Conservation (phyloP, 2,797 vertebrate genomes). For the Hemitrygon akajei region DNA sequence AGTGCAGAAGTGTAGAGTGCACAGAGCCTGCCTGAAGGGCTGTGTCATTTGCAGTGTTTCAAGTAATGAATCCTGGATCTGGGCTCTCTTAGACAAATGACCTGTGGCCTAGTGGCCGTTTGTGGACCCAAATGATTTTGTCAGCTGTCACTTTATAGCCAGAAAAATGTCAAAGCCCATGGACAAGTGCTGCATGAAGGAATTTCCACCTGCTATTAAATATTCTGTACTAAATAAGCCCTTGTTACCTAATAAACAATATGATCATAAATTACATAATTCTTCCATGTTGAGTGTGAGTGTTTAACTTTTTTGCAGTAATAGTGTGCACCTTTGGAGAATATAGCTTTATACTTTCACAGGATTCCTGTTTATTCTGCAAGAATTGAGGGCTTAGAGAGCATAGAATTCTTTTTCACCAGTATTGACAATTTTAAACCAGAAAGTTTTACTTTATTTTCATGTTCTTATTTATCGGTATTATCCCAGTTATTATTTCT, state of each 20-base stretch:
- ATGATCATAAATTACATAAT: slow-evolving; percentile 14
- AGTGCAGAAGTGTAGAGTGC: slow-evolving; percentile 30
- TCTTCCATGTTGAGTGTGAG: neutral
- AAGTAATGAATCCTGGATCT: slow-evolving; percentile 38
- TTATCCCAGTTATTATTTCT: neutral
- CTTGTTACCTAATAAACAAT: slow-evolving; percentile 25
- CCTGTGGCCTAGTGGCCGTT: slow-evolving; percentile 35
- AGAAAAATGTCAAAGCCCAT: slow-evolving; percentile 38
- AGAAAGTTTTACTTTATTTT: neutral
- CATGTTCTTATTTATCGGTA: neutral
- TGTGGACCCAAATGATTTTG: slow-evolving; percentile 37
- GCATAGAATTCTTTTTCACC: neutral
- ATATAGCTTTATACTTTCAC: neutral
- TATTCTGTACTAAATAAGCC: slow-evolving; percentile 29
- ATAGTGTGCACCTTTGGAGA: neutral
- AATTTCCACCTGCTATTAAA: slow-evolving; percentile 28
- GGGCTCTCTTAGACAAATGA: slow-evolving; percentile 38
- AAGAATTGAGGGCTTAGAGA: neutral
- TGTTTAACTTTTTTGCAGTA: neutral
- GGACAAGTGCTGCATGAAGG: slow-evolving; percentile 35
- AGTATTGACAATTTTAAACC: neutral
- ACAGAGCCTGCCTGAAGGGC: slow-evolving; percentile 33
- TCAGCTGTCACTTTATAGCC: slow-evolving; percentile 37
- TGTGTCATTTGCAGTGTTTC: slow-evolving; percentile 38
- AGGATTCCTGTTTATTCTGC: neutral